phyloP scores from a whole-genome alignment of 1,140 invertebrate species.

The Carposina sasakii region DNA sequence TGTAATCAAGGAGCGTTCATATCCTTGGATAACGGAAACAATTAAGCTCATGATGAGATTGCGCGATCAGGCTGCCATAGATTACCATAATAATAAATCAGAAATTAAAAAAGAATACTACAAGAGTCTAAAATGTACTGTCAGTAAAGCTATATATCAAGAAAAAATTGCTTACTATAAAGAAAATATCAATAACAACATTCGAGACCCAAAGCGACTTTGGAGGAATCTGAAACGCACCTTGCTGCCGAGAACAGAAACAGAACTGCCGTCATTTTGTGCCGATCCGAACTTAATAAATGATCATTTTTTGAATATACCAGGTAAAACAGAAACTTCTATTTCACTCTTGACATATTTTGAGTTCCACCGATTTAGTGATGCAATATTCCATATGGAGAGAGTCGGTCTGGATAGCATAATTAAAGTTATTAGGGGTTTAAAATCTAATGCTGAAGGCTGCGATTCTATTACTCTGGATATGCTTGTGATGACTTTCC shows the following conservation, averaged over 20 bases:
- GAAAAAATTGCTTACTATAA: conserved; percentile 7
- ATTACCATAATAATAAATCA: background rate
- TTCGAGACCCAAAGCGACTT: background rate
- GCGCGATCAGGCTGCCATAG: background rate
- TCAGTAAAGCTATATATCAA: background rate
- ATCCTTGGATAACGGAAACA: background rate
- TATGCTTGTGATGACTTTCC: too few species aligned
- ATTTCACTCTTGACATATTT: background rate
- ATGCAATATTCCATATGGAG: background rate
- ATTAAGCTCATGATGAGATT: conserved; percentile 8
- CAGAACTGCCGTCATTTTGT: background rate
- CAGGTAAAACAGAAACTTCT: background rate
- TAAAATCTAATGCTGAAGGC: too few species aligned
- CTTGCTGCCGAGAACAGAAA: background rate
- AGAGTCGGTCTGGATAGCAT: background rate
- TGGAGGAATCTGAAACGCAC: conserved; percentile 4
- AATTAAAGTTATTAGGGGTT: too few species aligned
- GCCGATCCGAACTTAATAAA: background rate
- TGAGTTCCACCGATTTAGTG: background rate
- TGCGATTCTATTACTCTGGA: too few species aligned
- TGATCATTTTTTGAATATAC: background rate
- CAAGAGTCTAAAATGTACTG: background rate
- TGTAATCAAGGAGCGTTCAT: background rate
- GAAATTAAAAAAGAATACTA: background rate
- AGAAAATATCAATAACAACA: background rate